Percentiles rank a stretch among this genome's conserved stretches.
These are phyloP conservation scores for Drosophila paracracens DNA, from an alignment of 2,888 invertebrate species.

Conservation along the genomic window DNA sequence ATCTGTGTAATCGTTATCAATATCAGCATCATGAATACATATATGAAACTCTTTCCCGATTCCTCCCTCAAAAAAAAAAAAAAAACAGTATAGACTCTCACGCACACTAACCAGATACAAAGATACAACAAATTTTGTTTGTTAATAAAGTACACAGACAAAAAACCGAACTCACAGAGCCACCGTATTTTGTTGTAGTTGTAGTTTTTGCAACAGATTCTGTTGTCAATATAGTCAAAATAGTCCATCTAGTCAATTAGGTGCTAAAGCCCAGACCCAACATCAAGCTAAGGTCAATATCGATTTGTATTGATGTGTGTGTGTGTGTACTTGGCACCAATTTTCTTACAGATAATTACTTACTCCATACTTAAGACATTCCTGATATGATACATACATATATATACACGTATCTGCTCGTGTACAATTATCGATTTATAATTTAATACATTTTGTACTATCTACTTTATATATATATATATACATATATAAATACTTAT, in stretches of 20 bases:
- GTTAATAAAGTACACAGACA: neutral
- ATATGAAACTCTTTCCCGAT: slow-evolving; percentile 49
- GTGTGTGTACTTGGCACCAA: slow-evolving; percentile 52
- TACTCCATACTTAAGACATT: slow-evolving; percentile 9
- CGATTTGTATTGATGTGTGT: slow-evolving; percentile 52
- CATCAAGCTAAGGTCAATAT: slow-evolving; percentile 25
- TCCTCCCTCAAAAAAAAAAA: slow-evolving; percentile 26
- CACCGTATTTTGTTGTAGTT: slow-evolving; percentile 40
- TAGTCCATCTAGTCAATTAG: slow-evolving; percentile 15
- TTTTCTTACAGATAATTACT: slow-evolving; percentile 20
- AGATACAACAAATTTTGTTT: slow-evolving; percentile 22
- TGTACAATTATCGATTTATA: slow-evolving; percentile 24
- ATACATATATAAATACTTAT: slow-evolving; percentile 1
- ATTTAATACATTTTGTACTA: slow-evolving; percentile 7
- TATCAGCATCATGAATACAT: slow-evolving; percentile 54
- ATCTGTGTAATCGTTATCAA: slow-evolving; percentile 52
- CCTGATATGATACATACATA: slow-evolving; percentile 3
- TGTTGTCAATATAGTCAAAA: slow-evolving; percentile 14
- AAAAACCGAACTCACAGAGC: slow-evolving; percentile 1
- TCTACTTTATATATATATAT: slow-evolving; percentile 2
- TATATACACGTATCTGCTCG: slow-evolving; percentile 17
- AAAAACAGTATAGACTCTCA: slow-evolving; percentile 22
- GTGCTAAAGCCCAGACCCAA: slow-evolving; percentile 27
- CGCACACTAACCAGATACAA: slow-evolving; percentile 42
- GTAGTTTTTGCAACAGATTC: slow-evolving; percentile 26